Conservation (phyloP, 1,140 invertebrate species). For the Drosophila teissieri region DNA sequence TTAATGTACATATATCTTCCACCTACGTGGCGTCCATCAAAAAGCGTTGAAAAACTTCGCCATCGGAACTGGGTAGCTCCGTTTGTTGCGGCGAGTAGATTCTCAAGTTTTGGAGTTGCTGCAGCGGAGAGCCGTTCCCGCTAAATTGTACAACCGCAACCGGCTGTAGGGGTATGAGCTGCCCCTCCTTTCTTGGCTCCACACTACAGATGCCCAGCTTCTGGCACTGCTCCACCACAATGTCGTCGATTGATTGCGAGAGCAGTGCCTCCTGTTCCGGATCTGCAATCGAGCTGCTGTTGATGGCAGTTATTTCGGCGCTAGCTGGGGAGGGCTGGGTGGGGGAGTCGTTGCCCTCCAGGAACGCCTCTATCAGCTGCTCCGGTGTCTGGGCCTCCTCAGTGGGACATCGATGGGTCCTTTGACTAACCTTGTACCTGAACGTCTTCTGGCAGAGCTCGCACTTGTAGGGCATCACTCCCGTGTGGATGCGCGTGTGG, state of each 20-base stretch:
- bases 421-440: conserved; percentile 93
- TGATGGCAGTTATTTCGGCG: conserved; percentile 55
- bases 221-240: conserved; percentile 84
- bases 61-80: conserved; percentile 57
- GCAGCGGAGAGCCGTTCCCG: conserved; percentile 59
- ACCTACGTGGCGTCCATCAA: conserved; percentile 66
- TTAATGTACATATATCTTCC: background rate
- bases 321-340: conserved; percentile 49
- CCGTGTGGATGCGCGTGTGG: conserved; percentile 92
- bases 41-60: conserved; percentile 66
- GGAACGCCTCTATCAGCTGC: conserved; percentile 72
- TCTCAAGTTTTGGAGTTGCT: conserved; percentile 65
- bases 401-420: conserved; percentile 90
- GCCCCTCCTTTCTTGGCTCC: conserved; percentile 29
- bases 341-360: conserved; percentile 46
- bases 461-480: conserved; percentile 89
- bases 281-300: conserved; percentile 17
- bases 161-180: conserved; percentile 37
- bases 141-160: conserved; percentile 45
- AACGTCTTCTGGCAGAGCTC: conserved; percentile 92
- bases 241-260: conserved; percentile 82
- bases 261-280: conserved; percentile 69
- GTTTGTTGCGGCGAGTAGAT: conserved; percentile 58
- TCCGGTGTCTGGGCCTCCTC: conserved; percentile 65
- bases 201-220: conserved; percentile 79